phyloP scores from a whole-genome alignment of 2,797 vertebrate species.

The Darevskia nairensis region DNA sequence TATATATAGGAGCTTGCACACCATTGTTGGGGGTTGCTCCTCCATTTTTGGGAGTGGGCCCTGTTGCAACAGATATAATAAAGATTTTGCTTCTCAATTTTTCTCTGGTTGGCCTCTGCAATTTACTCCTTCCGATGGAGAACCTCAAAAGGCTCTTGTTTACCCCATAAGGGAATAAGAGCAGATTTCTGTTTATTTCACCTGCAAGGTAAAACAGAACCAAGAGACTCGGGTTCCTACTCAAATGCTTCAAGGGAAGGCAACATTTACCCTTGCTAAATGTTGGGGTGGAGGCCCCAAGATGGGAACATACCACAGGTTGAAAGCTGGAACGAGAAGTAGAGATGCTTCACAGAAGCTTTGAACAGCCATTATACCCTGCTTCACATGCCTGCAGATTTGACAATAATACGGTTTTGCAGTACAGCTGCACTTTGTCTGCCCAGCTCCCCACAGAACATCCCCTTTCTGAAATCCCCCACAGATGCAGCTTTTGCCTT shows the following conservation, averaged over 20 bases:
- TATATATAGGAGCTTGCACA: too few relatives aligned
- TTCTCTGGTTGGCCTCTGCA: too few relatives aligned
- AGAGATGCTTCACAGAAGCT: constrained; percentile 48
- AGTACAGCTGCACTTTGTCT: not conserved
- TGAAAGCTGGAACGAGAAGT: constrained; percentile 45
- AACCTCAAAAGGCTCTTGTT: too few relatives aligned
- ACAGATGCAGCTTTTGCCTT: not conserved
- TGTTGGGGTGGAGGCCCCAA: not conserved
- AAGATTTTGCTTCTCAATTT: too few relatives aligned
- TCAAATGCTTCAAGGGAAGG: constrained; percentile 51
- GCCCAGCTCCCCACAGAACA: accelerated
- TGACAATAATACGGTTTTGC: not conserved
- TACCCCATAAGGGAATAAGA: too few relatives aligned
- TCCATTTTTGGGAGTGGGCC: too few relatives aligned
- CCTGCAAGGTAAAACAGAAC: constrained; percentile 23
- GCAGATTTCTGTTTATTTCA: not conserved
- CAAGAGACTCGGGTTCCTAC: constrained; percentile 44
- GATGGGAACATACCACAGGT: not conserved
- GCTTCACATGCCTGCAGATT: constrained; percentile 35
- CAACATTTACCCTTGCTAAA: constrained; percentile 54
- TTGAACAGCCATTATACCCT: constrained; percentile 60
- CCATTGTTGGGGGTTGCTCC: too few relatives aligned
- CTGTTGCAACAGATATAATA: too few relatives aligned
- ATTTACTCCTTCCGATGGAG: too few relatives aligned
- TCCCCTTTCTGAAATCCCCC: not conserved